phyloP scores from a whole-genome alignment of 1,140 invertebrate genomes.

The Orchestia grillus region DNA sequence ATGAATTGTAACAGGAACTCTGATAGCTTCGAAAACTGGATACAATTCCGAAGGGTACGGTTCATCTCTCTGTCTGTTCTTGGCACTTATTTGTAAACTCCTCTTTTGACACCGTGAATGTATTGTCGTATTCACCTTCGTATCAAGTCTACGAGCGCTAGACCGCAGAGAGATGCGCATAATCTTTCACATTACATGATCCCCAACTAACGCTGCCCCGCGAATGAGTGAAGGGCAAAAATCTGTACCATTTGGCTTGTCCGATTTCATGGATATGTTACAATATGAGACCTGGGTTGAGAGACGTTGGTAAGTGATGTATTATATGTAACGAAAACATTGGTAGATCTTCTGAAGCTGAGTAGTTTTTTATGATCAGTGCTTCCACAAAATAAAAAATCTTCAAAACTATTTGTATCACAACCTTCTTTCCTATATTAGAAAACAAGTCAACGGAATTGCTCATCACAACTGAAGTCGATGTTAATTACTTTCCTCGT shows the following conservation, averaged over 20 bases:
- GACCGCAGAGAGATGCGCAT: no score
- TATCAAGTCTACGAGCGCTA: no score
- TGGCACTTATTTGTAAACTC: not conserved
- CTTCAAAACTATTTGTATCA: not conserved
- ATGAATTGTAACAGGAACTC: not conserved
- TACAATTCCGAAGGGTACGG: not conserved
- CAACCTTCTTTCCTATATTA: no score
- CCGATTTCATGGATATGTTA: no score
- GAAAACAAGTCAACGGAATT: no score
- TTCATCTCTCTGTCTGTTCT: not conserved
- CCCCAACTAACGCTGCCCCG: no score
- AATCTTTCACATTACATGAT: no score
- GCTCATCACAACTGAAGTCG: no score
- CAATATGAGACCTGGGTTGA: not conserved
- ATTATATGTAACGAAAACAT: conserved; percentile 19
- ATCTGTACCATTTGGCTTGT: no score
- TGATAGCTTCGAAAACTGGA: not conserved
- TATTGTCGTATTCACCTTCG: not conserved
- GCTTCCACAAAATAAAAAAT: conserved; percentile 54
- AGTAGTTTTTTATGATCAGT: conserved; percentile 48
- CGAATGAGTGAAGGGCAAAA: no score
- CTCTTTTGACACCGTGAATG: not conserved
- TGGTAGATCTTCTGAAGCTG: conserved; percentile 44
- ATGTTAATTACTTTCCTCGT: no score
- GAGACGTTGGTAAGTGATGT: conserved; percentile 7